Evolutionary conservation across 2,113 vertebrate genomes (phyloP).

Genomic region (Nyctibius bracteatus): DNA sequence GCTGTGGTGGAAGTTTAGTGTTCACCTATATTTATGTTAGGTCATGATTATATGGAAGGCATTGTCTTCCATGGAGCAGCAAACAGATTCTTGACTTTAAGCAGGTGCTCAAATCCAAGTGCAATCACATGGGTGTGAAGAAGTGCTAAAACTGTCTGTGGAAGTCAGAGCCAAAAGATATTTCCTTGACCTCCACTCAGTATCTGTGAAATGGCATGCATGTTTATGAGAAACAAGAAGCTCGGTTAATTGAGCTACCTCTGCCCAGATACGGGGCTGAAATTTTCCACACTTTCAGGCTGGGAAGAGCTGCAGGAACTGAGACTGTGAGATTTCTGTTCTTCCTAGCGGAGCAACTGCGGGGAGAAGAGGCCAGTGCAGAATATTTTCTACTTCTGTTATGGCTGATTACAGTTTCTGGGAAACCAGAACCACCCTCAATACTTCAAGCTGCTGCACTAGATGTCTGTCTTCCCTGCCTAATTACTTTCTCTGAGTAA

Average conservation of each 20-base stretch:
- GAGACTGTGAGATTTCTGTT: not conserved
- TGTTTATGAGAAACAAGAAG: not conserved
- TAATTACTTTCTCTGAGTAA: not conserved
- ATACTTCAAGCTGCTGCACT: not conserved
- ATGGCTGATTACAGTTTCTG: fast-evolving
- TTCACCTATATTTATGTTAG: not conserved
- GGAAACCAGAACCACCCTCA: not conserved
- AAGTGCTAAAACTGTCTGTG: not conserved
- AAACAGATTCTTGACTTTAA: not conserved
- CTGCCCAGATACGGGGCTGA: not conserved
- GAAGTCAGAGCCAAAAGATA: not conserved
- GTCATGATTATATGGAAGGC: not conserved
- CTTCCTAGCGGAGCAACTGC: not conserved
- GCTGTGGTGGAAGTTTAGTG: not conserved
- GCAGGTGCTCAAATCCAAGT: not conserved
- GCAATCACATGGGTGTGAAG: not conserved
- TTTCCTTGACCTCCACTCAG: not conserved
- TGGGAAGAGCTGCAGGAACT: not conserved
- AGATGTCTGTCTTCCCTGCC: not conserved
- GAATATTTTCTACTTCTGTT: not conserved
- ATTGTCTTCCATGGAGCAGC: not conserved
- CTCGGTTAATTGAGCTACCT: not conserved
- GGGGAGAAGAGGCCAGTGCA: not conserved
- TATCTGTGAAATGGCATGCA: not conserved
- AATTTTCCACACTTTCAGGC: not conserved